phyloP scores from a whole-genome alignment of 2,113 vertebrate species.

The Fulmarus glacialis region DNA sequence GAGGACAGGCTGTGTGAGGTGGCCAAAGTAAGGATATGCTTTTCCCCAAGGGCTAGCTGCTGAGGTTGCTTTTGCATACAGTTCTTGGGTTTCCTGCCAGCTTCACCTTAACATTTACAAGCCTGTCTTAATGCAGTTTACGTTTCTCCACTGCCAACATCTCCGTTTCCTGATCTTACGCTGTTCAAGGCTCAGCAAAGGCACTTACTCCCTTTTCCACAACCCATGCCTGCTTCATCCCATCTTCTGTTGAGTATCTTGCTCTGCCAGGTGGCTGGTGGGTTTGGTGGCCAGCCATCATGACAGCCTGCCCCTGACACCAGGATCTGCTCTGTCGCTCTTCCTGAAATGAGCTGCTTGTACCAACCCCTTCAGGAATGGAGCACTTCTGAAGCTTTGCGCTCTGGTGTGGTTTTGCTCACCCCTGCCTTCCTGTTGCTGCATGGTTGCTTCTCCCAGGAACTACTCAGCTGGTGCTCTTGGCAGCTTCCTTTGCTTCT shows the following conservation, averaged over 20 bases:
- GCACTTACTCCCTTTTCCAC: background rate
- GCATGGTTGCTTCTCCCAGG: background rate
- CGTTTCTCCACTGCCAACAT: background rate
- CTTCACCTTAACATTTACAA: background rate
- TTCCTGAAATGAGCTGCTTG: background rate
- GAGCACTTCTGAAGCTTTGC: background rate
- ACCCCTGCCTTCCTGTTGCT: background rate
- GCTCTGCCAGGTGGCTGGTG: background rate
- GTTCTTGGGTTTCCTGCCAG: background rate
- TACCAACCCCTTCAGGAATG: background rate
- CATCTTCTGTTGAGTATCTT: background rate
- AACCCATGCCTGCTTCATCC: fast-evolving
- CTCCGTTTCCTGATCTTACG: fast-evolving
- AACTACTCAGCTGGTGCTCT: background rate
- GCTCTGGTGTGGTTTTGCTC: background rate
- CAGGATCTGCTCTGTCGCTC: background rate
- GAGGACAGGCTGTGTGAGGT: background rate
- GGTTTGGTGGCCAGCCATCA: background rate
- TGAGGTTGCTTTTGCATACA: background rate
- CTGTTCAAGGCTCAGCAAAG: background rate
- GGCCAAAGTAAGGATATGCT: background rate
- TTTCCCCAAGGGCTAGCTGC: background rate
- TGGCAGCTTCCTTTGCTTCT: background rate
- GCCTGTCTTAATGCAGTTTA: background rate
- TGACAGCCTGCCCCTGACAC: background rate